Percentiles rank a stretch among this genome's conserved stretches.
phyloP scores from a whole-genome alignment of 2,888 invertebrate species.

The Pterostichus niger region DNA sequence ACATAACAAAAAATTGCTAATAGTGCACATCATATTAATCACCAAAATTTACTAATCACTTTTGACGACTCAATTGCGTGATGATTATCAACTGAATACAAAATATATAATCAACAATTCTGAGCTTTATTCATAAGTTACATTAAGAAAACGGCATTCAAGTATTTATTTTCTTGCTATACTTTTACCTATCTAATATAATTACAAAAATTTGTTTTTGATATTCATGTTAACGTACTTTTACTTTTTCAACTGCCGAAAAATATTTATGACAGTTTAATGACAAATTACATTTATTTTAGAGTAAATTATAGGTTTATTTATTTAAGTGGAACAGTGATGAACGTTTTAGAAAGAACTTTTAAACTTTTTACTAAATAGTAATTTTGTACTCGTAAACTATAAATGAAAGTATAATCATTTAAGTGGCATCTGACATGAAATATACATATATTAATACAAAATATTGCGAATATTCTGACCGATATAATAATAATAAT shows the following conservation, averaged over 20 bases:
- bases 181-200: neutral
- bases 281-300: constrained; percentile 10
- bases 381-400: constrained; percentile 3
- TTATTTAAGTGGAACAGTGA: constrained; percentile 4
- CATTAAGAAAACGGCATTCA: neutral
- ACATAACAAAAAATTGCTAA: neutral
- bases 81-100: neutral
- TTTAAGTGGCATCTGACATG: neutral
- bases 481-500: no score
- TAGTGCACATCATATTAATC: neutral
- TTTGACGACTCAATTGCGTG: constrained; percentile 10
- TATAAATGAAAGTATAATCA: neutral
- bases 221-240: constrained; percentile 7
- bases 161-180: neutral
- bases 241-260: constrained; percentile 1
- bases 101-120: neutral
- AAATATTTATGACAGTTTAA: constrained; percentile 2
- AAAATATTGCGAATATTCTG: no score
- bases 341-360: neutral
- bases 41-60: constrained; percentile 6
- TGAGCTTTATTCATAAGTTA: neutral
- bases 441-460: no score
- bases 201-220: neutral
- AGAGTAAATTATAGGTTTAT: neutral
- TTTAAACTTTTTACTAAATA: neutral